A percentile compares a stretch with the other conserved stretches of the same genome.
These are phyloP conservation scores for Periophthalmus magnuspinnatus DNA, from an alignment of 2,797 vertebrate genomes.

Conservation along the genomic window DNA sequence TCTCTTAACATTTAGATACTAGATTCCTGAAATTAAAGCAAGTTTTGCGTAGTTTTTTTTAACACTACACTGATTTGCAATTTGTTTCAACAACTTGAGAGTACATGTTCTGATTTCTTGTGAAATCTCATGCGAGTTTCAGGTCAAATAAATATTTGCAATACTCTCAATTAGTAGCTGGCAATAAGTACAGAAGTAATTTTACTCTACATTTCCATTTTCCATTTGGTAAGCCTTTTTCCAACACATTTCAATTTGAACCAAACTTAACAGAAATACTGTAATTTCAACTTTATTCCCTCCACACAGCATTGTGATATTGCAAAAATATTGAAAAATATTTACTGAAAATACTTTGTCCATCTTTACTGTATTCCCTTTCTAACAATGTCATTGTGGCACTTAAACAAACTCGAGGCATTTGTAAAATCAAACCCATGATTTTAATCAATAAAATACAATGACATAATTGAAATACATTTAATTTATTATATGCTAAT, in stretches of 20 bases:
- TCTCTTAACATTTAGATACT: slow-evolving; percentile 6
- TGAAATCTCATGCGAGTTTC: not conserved
- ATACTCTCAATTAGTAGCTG: not conserved
- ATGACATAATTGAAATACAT: slow-evolving; percentile 72
- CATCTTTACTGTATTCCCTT: slow-evolving; percentile 40
- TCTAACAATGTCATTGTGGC: slow-evolving; percentile 30
- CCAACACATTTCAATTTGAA: not conserved
- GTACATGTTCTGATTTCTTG: not conserved
- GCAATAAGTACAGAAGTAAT: not conserved
- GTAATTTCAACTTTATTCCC: not conserved
- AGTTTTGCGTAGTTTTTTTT: slow-evolving; percentile 18
- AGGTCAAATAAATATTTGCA: not conserved
- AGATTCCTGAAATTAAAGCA: slow-evolving; percentile 47
- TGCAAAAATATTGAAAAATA: slow-evolving; percentile 20
- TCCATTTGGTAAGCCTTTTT: not conserved
- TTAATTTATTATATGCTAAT: slow-evolving; percentile 77
- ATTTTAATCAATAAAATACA: slow-evolving; percentile 87
- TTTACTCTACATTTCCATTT: not conserved
- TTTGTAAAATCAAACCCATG: slow-evolving; percentile 76
- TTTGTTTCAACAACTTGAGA: not conserved
- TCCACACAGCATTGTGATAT: not conserved
- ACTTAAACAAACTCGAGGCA: slow-evolving; percentile 55
- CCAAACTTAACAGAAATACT: not conserved
- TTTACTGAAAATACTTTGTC: slow-evolving; percentile 42
- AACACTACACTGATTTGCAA: not conserved